Evolutionary conservation across 2,888 invertebrate genomes (phyloP).

Genomic region (Apodemia duryi): DNA sequence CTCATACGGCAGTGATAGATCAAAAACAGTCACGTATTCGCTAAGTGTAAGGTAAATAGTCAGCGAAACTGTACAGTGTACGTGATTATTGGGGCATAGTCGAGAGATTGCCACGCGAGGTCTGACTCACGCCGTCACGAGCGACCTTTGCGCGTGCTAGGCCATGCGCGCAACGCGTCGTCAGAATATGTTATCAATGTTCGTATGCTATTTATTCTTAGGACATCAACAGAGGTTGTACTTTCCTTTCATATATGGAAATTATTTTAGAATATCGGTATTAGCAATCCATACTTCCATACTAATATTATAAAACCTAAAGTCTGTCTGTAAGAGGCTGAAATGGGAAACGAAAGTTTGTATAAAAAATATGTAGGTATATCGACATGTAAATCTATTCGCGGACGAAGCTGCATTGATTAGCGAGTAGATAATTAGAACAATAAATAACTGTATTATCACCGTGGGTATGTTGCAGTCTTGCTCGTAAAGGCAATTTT

Average conservation of each 20-base stretch:
- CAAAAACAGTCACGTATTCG: conserved; percentile 27
- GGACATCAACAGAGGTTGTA: neutral
- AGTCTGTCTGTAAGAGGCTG: too few relatives aligned
- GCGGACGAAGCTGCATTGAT: too few relatives aligned
- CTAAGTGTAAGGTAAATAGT: conserved; percentile 26
- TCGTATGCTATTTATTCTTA: neutral
- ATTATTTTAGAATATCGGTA: too few relatives aligned
- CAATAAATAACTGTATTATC: too few relatives aligned
- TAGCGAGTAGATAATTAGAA: too few relatives aligned
- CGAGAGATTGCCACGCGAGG: conserved; percentile 21
- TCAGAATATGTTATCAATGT: neutral
- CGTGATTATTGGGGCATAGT: conserved; percentile 21
- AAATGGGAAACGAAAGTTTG: too few relatives aligned
- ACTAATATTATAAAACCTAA: too few relatives aligned
- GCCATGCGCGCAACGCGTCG: conserved; percentile 14
- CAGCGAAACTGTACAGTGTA: conserved; percentile 16
- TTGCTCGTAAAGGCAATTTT: too few relatives aligned
- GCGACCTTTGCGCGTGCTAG: conserved; percentile 31
- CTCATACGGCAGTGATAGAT: conserved; percentile 25
- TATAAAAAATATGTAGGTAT: too few relatives aligned
- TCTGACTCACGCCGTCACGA: conserved; percentile 26
- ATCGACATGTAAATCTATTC: too few relatives aligned
- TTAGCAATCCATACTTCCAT: too few relatives aligned
- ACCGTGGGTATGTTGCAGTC: too few relatives aligned
- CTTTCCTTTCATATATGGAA: neutral